A percentile compares a stretch with the other conserved stretches of the same genome.
phyloP scores from a whole-genome alignment of 2,797 vertebrate species.

The Sciurus vulgaris region DNA sequence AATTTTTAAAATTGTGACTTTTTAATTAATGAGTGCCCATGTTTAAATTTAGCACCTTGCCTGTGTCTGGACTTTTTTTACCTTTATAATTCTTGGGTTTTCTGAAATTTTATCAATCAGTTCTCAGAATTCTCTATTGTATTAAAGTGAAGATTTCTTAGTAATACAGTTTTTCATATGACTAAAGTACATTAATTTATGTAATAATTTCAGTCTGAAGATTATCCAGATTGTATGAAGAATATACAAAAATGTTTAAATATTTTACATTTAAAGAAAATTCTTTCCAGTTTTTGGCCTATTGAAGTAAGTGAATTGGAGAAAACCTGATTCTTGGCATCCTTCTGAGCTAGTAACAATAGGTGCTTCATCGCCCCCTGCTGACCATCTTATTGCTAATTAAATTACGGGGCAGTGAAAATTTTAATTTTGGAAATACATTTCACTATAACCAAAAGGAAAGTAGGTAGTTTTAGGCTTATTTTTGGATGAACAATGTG shows the following conservation, averaged over 20 bases:
- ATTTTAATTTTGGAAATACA: constrained; percentile 48
- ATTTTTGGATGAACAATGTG: background rate
- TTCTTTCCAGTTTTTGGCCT: constrained; percentile 4
- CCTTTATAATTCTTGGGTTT: constrained; percentile 71
- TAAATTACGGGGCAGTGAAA: constrained; percentile 8
- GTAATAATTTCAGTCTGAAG: constrained; percentile 37
- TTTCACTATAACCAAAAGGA: constrained; percentile 44
- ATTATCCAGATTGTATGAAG: background rate
- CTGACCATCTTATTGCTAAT: constrained; percentile 41
- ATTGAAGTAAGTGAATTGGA: constrained; percentile 1
- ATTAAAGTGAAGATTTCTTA: constrained; percentile 54
- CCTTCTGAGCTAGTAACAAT: background rate
- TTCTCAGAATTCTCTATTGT: constrained; percentile 61
- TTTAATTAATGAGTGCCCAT: background rate
- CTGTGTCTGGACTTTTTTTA: constrained; percentile 82
- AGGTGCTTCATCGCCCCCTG: constrained; percentile 37
- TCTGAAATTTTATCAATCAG: constrained; percentile 42
- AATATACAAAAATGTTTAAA: constrained; percentile 19
- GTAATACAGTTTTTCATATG: background rate
- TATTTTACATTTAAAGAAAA: constrained; percentile 32
- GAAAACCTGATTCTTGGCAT: background rate
- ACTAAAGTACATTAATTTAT: constrained; percentile 16
- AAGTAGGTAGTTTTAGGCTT: background rate
- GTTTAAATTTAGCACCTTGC: constrained; percentile 72
- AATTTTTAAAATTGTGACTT: constrained; percentile 19